Base-by-base conservation (phyloP, 2,113 vertebrate genomes). In the Chionodraco myersi region DNA sequence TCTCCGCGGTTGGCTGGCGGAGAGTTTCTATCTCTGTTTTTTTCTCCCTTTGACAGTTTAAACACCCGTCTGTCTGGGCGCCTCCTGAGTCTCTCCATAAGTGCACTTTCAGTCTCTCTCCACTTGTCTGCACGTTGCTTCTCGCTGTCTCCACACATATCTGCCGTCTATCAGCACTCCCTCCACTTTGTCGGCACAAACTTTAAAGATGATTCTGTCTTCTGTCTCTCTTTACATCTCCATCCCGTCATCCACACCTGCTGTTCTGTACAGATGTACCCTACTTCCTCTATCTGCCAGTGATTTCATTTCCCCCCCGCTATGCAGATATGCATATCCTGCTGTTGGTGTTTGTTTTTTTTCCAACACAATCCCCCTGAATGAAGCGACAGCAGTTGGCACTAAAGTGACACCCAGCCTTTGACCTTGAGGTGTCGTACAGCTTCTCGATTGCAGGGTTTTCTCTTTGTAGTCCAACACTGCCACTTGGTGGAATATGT, bases 21-120 rank as follows among this genome's bases (percentile, higher is more conserved):
- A 70, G 63, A 67, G 69, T 79, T 82, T 71, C 75, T 18, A 15
- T 73, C 72, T 78, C 58, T 69, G 53, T 61, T 56, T 30, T 11
- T 16, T 34, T 26, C 23, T 30, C 30, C 12, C 49, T 82, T 62
- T 80, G 87, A 88, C 86, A 86, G 82, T 84, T 89, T 85, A 82
- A 90, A 85, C 70, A 72, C 67, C 80, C 57, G 53, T 84, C 80
- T 79, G 67, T 86, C 79, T 79, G 59, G 18, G 54, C 4, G 48
- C 74, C 56, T 67, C 45, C 66, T 0, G 64, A 83, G 67, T 68
- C 67, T 75, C 71, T 45, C 75, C 61, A 62, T 84, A 80, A 87
- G 85, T 85, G 85, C 71, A 86, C 83, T 86, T 86, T 72, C 14
- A 65, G 26, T 72, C 76, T 74, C 51, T 49, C 58, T 58, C 16